Base-by-base conservation (phyloP, 64 coral and sea anemone genomes). In the Actinia tenebrosa region DNA sequence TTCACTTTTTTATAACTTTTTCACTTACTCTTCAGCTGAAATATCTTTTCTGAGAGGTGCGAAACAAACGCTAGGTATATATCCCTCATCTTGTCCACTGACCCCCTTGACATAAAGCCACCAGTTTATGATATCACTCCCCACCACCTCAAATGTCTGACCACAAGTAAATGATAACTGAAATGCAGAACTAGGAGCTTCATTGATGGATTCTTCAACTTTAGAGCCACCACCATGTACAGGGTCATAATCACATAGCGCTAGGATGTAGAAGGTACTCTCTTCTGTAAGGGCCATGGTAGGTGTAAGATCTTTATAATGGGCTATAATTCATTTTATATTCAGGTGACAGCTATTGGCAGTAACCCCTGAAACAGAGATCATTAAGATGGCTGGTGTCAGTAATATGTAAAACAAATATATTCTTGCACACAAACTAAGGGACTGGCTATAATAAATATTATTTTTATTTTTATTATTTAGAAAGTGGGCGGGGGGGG, bases 141-240 rank as follows among this genome's bases (percentile, higher is more conserved):
- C 86, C 5, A 92, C 84, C 42, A 92, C 86, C 20, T 92, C 86
- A 92, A 92, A 87, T 6, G 71, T 78, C 14, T 92, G 90, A 7
- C 90, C 90, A 22, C 55, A 79, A 80, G 11, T 10, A 72, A 92
- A 87, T 59, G 50, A 18, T 16, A 92, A 83, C 85, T 87, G 86
- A 60, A 63, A 79, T 59, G 86, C 56, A 19, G 14, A n/a, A 27
- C 42, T 44, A 0, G 90, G 90, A 13, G 90, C 85, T 66, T 87
- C 79, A 19, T 83, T 58, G 0, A 92, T n/a, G 16, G 60, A 60
- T 20, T 92, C 90, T 25, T 87, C 83, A 23, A 85, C 53, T 44
- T 37, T 64, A 3, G 83, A 56, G 19, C 83, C 83, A 19, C 83
- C 60, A 62, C 60, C 60, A 43, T 64, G n/a, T 13, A 64, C 53